Percentiles rank a stretch among this genome's conserved stretches.
phyloP scores from a whole-genome alignment of 2,797 vertebrate species.

The Pseudopleuronectes americanus region DNA sequence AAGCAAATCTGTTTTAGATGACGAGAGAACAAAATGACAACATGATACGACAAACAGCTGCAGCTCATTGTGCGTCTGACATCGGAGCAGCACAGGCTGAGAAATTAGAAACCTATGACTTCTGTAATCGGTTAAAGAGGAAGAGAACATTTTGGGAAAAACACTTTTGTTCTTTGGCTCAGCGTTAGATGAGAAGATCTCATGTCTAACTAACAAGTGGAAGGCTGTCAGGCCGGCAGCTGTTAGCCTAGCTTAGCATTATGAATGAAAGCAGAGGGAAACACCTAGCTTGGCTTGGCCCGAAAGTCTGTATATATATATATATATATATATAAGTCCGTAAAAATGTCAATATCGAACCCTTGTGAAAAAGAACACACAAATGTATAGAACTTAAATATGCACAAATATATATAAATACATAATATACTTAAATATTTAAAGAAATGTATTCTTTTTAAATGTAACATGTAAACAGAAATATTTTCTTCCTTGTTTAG shows the following conservation, averaged over 20 bases:
- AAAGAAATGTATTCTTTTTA: no score
- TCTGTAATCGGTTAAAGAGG: not conserved
- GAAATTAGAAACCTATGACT: not conserved
- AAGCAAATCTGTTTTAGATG: not conserved
- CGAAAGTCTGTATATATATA: not conserved
- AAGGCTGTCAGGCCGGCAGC: not conserved
- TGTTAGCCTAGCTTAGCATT: not conserved
- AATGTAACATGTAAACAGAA: no score
- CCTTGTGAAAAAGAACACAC: no score
- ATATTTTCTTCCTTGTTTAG: no score
- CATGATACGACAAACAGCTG: slow-evolving; percentile 13
- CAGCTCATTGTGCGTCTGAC: not conserved
- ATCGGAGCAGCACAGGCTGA: not conserved
- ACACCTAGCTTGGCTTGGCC: not conserved
- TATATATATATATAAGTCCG: no score
- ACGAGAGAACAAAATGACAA: slow-evolving; percentile 11
- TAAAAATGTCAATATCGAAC: no score
- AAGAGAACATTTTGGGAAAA: not conserved
- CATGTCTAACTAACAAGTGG: not conserved
- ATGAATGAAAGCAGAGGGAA: no score
- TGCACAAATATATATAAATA: no score
- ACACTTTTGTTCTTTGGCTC: not conserved
- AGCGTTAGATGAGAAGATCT: not conserved
- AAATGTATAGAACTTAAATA: no score
- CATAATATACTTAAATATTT: no score